phyloP scores from a whole-genome alignment of 2,113 vertebrate genomes.

The Phasianus colchicus region DNA sequence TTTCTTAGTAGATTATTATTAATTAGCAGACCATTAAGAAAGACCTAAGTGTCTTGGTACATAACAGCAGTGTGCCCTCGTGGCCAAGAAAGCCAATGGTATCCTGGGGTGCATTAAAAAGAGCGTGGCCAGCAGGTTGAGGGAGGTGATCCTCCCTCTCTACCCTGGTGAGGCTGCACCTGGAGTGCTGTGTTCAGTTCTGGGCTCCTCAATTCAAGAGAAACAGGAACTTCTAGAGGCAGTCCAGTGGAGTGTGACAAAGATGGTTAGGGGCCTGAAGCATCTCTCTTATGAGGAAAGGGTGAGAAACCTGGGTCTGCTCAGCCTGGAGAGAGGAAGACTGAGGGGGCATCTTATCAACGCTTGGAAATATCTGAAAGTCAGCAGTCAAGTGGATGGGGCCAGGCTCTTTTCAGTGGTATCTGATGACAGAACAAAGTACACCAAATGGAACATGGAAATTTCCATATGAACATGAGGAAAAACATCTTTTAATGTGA shows the following conservation, averaged over 20 bases:
- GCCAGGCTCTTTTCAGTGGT: neutral
- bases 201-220: neutral
- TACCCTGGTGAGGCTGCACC: neutral
- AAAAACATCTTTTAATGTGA: neutral
- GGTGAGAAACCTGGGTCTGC: neutral
- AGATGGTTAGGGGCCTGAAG: neutral
- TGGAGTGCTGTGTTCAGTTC: neutral
- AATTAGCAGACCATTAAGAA: neutral
- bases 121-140: neutral
- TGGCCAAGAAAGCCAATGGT: neutral
- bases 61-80: neutral
- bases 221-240: too few species aligned
- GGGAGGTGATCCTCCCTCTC: neutral
- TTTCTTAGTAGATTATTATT: conserved; percentile 19
- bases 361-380: neutral
- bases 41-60: neutral
- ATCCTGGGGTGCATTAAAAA: neutral
- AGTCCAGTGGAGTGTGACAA: neutral
- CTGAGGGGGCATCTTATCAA: neutral
- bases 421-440: neutral
- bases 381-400: neutral
- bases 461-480: neutral
- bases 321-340: neutral
- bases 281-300: neutral
- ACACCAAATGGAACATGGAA: neutral